Conservation (phyloP, 2,888 invertebrate species). For the Mimumesa dahlbomi region DNA sequence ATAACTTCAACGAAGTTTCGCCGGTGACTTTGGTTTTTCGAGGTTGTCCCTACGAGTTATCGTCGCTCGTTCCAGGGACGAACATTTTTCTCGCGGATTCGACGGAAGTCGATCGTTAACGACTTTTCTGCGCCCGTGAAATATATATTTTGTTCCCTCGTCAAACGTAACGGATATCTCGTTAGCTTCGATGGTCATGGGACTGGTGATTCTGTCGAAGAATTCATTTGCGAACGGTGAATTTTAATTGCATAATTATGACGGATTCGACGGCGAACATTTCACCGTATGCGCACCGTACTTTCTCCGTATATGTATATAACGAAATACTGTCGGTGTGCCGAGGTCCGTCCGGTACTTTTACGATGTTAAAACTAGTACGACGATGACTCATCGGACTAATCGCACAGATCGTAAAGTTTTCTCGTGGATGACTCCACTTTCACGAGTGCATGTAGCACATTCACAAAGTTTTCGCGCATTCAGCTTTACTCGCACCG, state of each 20-base stretch:
- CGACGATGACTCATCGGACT: conserved; percentile 33
- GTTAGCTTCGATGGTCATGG: background rate
- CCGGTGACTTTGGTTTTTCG: no score
- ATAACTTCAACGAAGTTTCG: no score
- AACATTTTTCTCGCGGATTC: no score
- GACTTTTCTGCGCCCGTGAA: no score
- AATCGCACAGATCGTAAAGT: conserved; percentile 33
- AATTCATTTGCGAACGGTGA: background rate
- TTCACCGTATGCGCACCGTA: background rate
- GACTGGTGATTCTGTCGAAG: background rate
- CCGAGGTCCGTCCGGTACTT: conserved; percentile 14
- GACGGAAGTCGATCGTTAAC: no score
- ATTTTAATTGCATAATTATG: background rate
- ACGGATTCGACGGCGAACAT: background rate
- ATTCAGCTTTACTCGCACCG: conserved; percentile 1
- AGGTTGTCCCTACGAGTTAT: no score
- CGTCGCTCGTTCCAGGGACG: no score
- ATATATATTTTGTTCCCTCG: background rate
- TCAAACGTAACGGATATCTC: background rate
- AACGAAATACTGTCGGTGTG: conserved; percentile 11
- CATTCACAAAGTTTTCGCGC: conserved; percentile 24
- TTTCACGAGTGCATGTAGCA: conserved; percentile 48
- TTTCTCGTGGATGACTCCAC: conserved; percentile 40
- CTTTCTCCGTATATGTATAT: background rate
- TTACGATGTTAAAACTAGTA: conserved; percentile 33